Base-by-base conservation (phyloP, 2,797 vertebrate genomes). In the Lophotriccus pileatus region DNA sequence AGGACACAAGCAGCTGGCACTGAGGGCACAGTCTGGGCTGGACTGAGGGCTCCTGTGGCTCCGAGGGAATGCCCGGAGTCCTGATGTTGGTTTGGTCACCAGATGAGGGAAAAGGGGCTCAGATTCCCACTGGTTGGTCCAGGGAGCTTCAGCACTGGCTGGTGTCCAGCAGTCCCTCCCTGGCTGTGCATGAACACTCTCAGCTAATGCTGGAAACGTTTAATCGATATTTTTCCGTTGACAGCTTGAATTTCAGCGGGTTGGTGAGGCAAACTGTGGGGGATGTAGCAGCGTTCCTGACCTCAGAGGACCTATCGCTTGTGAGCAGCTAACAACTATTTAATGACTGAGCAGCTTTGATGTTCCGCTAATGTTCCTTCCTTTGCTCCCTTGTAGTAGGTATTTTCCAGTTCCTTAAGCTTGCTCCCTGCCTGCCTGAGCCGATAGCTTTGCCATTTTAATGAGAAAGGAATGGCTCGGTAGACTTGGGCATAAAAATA, bases 361-460 rank as follows among this genome's bases (percentile, higher is more conserved):
- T 87, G 30, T 47, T 78, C 67, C 19, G 6, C 84, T 81, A 9
- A 44, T 2, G 10, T 68, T 64, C 74, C 69, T 87, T 60, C 28
- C 90, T 90, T 64, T 39, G 23, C 55, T 91, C 43, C 70, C 34
- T 59, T 21, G 22, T 5, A 63, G 60, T 36, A 16, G 67, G 44
- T 22, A 79, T 92, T 68, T 96, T 95, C 92, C 84, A 92, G 56
- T 25, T 94, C 92, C 82, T 37, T 94, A 47, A 78, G 32, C 84
- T 89, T 49, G 14, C 50, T 94, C 37, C 1, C 43, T 55, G 78
- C 69, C 78, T 77, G 66, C 52, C 25, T 28, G 27, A 95, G 76
- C 84, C 89, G 72, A 77, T 70, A 85, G 39, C 46, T 93, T 94
- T 92, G 43, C 67, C 34, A n/a, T 93, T 96, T 95, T 96, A 89